Base-by-base conservation (phyloP, 2,113 vertebrate species). In the Crotalus viridis region DNA sequence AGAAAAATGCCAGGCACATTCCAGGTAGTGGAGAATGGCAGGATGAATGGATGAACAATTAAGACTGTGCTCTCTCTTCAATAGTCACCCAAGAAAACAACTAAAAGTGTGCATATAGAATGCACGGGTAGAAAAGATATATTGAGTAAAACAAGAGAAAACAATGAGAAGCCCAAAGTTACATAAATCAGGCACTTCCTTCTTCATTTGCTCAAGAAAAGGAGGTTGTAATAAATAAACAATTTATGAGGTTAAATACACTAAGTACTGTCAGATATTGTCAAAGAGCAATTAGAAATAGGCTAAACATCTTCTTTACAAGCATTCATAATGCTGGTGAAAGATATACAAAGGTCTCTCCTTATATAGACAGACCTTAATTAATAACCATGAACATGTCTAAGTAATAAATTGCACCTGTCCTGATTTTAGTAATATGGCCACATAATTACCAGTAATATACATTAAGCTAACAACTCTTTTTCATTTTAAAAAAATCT, bases 401-500 rank as follows among this genome's bases (percentile, higher is more conserved):
- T 43, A 91, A 64, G 64, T 56, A 89, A 51, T 43, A 39, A 33
- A 90, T 85, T 52, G 92, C 74, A 28, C 86, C 13, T 61, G 55
- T 85, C 51, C 21, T 57, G 56, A 74, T 28, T 87, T 69, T 89
- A 88, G n/a, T 46, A 64, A 86, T 87, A 87, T 46, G 28, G 39
- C 43, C 21, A 43, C 19, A 59, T 22, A 55, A 17, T n/a, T 89
- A 22, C 51, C 52, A 64, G 64, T 89, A 91, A 89, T 88, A 89
- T 87, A 54, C 91, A 57, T 89, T 94, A 89, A 91, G 52, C 57
- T 56, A 86, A 52, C 39, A 55, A 74, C 39, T 87, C 51, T 39
- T 85, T 88, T 87, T 90, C 69, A 87, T 52, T 46, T 91, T 39
- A 59, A 52, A 33, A 33, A 10, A 91, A 69, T 59, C 81, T 57